Base-by-base conservation (phyloP, 2,888 invertebrate species). In the Steinernema hermaphroditum region DNA sequence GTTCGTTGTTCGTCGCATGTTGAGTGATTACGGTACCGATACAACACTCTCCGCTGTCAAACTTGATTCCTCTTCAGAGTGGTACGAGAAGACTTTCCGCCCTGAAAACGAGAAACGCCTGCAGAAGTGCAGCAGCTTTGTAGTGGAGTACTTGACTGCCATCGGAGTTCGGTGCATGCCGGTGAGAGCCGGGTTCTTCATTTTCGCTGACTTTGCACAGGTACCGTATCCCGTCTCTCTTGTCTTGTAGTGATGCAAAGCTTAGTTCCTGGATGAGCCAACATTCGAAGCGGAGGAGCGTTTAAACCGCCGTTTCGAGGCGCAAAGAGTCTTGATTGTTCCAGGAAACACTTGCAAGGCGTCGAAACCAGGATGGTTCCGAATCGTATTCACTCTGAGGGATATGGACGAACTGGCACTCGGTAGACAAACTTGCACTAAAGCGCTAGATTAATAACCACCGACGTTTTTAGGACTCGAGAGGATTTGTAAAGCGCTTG, bases 161-260 rank as follows among this genome's bases (percentile, higher is more conserved):
- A 16, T 74, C 27, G 54, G 70, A 27, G 76, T 81, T n/a, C 75
- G 74, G n/a, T 81, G 71, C 34, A 50, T 79, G n/a, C 74, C 62
- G 54, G 81, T 81, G 27, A 69, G 79, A n/a, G 74, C 79, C n/a
- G 79, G 80, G n/a, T 79, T 79, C 70, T 79, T 78, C 62, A 69
- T 78, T 24, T 70, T 78, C 34, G 72, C 72, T 24, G 76, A 78
- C 72, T 80, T 78, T 68, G 72, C 75, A n/a, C 71, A 73, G 72
- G 77, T 79, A 62, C 16, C 0, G 27, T n/a, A n/a, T n/a, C n/a
- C n/a, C n/a, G n/a, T n/a, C n/a, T n/a, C n/a, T n/a, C n/a, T 19
- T 22, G 2, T 44, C 32, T 0, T 8, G 19, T 24, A 73, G n/a
- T 12, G 32, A 1, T 43, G 19, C 12, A 8, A 68, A 37, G 68